These are phyloP conservation scores for Gonocerus acuteangulatus DNA, from an alignment of 2,888 invertebrate species.

Conservation along the genomic window DNA sequence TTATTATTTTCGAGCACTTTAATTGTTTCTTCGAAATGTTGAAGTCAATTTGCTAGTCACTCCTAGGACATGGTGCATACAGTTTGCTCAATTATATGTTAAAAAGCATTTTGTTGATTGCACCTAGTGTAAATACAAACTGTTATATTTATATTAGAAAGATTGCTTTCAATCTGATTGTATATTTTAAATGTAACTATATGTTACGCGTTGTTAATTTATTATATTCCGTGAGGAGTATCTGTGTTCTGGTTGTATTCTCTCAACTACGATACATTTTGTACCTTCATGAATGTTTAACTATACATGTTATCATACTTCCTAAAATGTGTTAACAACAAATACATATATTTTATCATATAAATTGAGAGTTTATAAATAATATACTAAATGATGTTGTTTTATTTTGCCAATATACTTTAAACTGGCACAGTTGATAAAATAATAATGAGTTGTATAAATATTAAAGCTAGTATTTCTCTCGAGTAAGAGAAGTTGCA, in stretches of 20 bases:
- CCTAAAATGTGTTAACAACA: no score
- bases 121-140: conserved; percentile 18
- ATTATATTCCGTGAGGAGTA: conserved; percentile 20
- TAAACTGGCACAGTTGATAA: conserved; percentile 4
- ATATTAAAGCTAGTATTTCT: not conserved
- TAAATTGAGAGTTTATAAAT: not conserved
- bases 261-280: conserved; percentile 5
- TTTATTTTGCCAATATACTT: not conserved
- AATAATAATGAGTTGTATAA: not conserved
- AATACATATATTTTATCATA: no score
- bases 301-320: no score
- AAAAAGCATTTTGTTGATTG: conserved; percentile 18
- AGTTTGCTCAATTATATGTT: conserved; percentile 13
- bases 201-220: conserved; percentile 13
- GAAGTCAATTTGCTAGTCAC: conserved; percentile 24
- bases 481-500: no score
- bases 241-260: conserved; percentile 10
- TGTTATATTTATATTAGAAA: conserved; percentile 5
- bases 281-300: conserved; percentile 8
- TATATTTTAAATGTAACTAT: conserved; percentile 19
- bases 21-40: not conserved
- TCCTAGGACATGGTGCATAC: conserved; percentile 18
- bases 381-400: not conserved
- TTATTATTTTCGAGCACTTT: not conserved
- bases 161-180: conserved; percentile 26